Evolutionary conservation across 2,797 vertebrate species (phyloP), one percentile per base, ranked within the genome.

Genomic region (Podarcis lilfordi): DNA sequence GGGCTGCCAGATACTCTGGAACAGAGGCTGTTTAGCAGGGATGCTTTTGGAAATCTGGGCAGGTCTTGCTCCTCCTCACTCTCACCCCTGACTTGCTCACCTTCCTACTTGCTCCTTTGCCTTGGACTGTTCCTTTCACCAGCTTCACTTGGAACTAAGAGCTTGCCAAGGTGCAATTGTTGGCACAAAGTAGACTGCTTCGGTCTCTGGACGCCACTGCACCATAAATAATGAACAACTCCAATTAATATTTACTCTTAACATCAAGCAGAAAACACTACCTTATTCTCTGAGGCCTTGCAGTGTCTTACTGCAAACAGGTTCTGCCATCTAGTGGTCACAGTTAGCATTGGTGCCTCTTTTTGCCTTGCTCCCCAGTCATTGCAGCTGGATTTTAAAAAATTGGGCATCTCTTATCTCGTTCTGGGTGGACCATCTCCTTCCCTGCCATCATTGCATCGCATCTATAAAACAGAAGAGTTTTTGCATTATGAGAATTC

Each of bases 251-350:
- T 5, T 79, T 64, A 37, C 66, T 0, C 1, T 4, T 8, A 29
- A 66, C 45, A 80, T 61, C 25, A 64, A 35, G 61, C 15, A 37
- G 85, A 55, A 85, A 80, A 40, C 45, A 55, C 1, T 10, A 43
- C 3, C 5, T 21, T 29, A 1, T 3, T 11, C 64, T 35, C 45
- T 27, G 81, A 81, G 50, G 13, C 25, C 59, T 89, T 71, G 11
- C 69, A 71, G 69, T n/a, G 45, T 91, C 87, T 87, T 79, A 27
- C 55, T 37, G 2, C 11, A 85, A 76, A 68, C 27, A 29, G 61
- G 29, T 61, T 1, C 76, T 90, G 25, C 92, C 95, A 89, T 81
- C 94, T 96, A 86, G 91, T 86, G 95, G 92, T 55, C 40, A n/a
- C 37, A 1, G 1, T 2, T 25, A 19, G 37, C 80, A 66, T 59